Conservation (phyloP, 2,113 vertebrate species). For the Cyprinodon variegatus region DNA sequence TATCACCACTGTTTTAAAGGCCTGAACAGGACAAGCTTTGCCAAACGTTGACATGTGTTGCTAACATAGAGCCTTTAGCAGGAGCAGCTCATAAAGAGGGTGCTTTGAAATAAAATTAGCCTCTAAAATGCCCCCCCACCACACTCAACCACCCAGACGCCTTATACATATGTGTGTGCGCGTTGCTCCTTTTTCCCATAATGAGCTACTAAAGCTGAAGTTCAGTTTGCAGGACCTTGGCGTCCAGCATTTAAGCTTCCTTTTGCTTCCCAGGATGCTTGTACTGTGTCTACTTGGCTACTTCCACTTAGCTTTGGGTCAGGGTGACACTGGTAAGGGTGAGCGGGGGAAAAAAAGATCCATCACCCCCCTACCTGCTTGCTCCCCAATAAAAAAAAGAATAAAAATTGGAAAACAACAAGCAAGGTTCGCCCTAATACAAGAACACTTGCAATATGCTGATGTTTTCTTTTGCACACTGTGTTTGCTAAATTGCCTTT, state of each 20-base stretch:
- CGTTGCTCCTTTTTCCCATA: conserved; percentile 47
- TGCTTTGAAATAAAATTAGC: conserved; percentile 78
- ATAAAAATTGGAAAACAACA: conserved; percentile 82
- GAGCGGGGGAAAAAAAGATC: conserved; percentile 23
- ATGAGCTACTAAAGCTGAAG: conserved; percentile 36
- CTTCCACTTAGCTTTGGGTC: conserved; percentile 70
- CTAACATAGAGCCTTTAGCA: conserved; percentile 75
- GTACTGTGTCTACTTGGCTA: conserved; percentile 46
- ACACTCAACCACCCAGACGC: conserved; percentile 5
- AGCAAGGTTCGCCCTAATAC: conserved; percentile 79
- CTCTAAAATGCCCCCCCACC: conserved; percentile 53
- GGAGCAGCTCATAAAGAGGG: conserved; percentile 71
- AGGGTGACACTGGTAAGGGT: conserved; percentile 69
- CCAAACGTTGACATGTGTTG: conserved; percentile 83
- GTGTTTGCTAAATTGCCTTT: conserved; percentile 99
- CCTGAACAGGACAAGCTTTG: conserved; percentile 78
- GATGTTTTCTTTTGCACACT: conserved; percentile 97
- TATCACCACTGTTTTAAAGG: conserved; percentile 77
- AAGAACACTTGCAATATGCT: conserved; percentile 90
- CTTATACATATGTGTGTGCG: conserved; percentile 15
- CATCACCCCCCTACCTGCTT: conserved; percentile 51
- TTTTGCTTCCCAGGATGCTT: conserved; percentile 37
- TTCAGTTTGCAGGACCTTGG: conserved; percentile 49
- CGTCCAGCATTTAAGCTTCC: conserved; percentile 40
- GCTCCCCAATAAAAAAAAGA: conserved; percentile 70